Percentiles rank a stretch among this genome's conserved stretches.
Evolutionary conservation across 2,888 invertebrate species (phyloP).

Genomic region (Tipula lateralis): DNA sequence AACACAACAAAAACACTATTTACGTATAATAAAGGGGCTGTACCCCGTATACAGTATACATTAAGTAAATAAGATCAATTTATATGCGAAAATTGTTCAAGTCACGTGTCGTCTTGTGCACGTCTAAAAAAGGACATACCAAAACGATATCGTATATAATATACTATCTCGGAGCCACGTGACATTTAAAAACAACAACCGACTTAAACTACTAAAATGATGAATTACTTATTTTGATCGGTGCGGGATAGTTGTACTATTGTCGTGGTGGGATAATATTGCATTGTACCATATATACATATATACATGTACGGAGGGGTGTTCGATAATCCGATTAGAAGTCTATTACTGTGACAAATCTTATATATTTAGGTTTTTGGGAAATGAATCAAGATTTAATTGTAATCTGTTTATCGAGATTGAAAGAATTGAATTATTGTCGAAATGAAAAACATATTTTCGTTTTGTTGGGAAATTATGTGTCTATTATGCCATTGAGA

Average conservation of each 20-base stretch:
- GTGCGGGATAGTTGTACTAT: not conserved
- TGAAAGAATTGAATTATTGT: not conserved
- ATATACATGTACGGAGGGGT: not conserved
- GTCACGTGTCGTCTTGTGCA: not conserved
- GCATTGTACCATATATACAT: not conserved
- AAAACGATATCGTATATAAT: not conserved
- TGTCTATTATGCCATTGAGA: too few species aligned
- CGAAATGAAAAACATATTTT: not conserved
- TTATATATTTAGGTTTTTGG: not conserved
- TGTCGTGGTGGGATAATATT: not conserved
- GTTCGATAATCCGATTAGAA: not conserved
- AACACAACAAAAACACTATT: too few species aligned
- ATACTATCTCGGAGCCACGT: not conserved
- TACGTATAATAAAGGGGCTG: not conserved
- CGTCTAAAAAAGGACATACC: not conserved
- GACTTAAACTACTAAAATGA: not conserved
- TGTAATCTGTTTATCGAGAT: not conserved
- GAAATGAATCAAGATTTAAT: not conserved
- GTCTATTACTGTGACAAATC: constrained; percentile 24
- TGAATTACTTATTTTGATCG: constrained; percentile 11
- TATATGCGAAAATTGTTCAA: constrained; percentile 24
- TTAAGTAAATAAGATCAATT: not conserved
- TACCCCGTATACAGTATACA: not conserved
- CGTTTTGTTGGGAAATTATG: not conserved
- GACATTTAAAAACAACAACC: not conserved